phyloP scores from a whole-genome alignment of 2,888 invertebrate genomes.

The Parthenolecanium corni region DNA sequence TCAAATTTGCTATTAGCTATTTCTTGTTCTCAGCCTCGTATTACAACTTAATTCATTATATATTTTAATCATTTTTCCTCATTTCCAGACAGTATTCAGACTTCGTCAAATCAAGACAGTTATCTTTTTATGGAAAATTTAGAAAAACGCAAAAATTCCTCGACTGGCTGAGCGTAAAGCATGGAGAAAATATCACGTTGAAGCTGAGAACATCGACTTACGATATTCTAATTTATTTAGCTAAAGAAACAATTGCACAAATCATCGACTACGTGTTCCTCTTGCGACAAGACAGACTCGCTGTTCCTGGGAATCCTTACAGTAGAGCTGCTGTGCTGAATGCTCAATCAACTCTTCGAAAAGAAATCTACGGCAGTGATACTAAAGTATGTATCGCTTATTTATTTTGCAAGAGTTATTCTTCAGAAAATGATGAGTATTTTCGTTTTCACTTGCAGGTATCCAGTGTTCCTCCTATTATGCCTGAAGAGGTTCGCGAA shows the following conservation, averaged over 20 bases:
- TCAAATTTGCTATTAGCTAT: too few species aligned
- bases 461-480: slow-evolving; percentile 31
- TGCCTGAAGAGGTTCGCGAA: slow-evolving; percentile 33
- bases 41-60: not conserved
- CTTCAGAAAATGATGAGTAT: not conserved
- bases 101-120: slow-evolving; percentile 14
- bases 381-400: not conserved
- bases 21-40: not conserved
- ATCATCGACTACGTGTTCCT: slow-evolving; percentile 73
- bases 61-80: not conserved
- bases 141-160: slow-evolving; percentile 19
- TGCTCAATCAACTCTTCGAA: slow-evolving; percentile 18
- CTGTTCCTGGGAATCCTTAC: slow-evolving; percentile 57
- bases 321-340: slow-evolving; percentile 23
- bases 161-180: slow-evolving; percentile 4
- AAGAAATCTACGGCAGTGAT: slow-evolving; percentile 17
- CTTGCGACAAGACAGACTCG: slow-evolving; percentile 62
- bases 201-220: slow-evolving; percentile 42
- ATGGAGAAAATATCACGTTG: slow-evolving; percentile 11
- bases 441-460: slow-evolving; percentile 29
- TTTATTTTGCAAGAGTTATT: not conserved
- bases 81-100: slow-evolving; percentile 15
- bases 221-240: slow-evolving; percentile 70
- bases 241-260: slow-evolving; percentile 82
- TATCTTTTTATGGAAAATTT: slow-evolving; percentile 18